Base-by-base conservation (phyloP, 2,888 invertebrate genomes). In the Drosophila neotestacea region DNA sequence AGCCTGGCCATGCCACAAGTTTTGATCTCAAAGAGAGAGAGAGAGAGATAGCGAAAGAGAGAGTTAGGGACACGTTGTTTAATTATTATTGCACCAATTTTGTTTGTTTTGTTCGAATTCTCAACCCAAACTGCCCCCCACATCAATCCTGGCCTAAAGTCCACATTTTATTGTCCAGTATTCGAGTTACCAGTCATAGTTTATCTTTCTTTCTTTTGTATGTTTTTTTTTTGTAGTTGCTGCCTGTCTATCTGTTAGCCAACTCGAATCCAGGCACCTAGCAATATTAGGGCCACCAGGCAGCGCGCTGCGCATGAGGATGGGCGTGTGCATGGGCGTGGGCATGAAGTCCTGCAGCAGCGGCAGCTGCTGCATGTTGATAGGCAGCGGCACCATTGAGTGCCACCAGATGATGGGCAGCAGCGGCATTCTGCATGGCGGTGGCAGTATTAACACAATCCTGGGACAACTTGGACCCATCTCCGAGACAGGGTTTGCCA, bases 401-500 rank as follows among this genome's bases (percentile, higher is more conserved):
- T 0, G 89, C 85, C 27, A 89, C 85, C 75, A 85, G 34, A 44
- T 89, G 85, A 48, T 85, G 85, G 4, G 91, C 91, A 6, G 84
- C 91, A 13, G 85, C 92, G 9, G 91, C 85, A 78, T 92, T 93
- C 56, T 92, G 92, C 91, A 85, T 91, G 1, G 94, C 94, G 0
- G 94, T 94, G 11, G 92, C 90, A 0, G 91, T 89, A 55, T 82
- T 87, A 0, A 92, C 93, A 30, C 92, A 91, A 0, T 94, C 94
- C 50, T 94, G 94, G 2, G 94, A 93, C 61, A 91, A 60, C 62
- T 90, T 91, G 39, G 88, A 82, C 39, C 90, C 93, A 58, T 94
- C 94, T 7, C 94, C 94, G 10, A 96, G 93, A 88, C 98, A 98
- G 0, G 98, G 98, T 91, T 98, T 97, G 0, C 98, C 99, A 87